Evolutionary conservation across 2,113 vertebrate species (phyloP).

Genomic region (Mustela lutreola): DNA sequence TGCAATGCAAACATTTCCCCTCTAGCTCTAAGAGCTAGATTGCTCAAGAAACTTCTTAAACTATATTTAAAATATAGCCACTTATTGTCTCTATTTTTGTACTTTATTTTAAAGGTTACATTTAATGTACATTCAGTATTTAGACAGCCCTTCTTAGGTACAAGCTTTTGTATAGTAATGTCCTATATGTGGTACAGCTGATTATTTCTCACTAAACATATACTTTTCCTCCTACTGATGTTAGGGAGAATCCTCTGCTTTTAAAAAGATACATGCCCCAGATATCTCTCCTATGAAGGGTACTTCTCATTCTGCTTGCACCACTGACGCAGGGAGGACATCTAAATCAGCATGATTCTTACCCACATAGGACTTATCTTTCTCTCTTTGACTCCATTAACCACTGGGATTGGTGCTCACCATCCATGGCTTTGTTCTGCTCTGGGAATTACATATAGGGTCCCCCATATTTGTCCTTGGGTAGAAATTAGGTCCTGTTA

Average conservation of each 20-base stretch:
- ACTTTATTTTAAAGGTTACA: constrained; percentile 42
- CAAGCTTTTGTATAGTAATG: constrained; percentile 42
- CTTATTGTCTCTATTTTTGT: constrained; percentile 32
- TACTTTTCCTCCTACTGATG: neutral
- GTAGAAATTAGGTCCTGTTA: neutral
- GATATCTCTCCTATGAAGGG: neutral
- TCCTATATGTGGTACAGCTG: constrained; percentile 61
- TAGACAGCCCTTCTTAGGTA: constrained; percentile 59
- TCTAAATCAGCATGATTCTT: neutral
- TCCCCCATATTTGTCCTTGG: neutral
- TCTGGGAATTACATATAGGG: neutral
- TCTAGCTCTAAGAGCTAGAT: constrained; percentile 26
- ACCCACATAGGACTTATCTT: neutral
- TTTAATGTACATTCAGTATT: constrained; percentile 38
- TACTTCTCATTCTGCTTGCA: neutral
- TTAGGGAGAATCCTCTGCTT: too few relatives aligned
- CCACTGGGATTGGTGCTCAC: neutral
- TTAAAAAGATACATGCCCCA: neutral
- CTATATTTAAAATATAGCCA: constrained; percentile 24
- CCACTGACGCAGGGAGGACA: neutral
- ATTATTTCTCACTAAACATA: constrained; percentile 55
- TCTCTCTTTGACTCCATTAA: neutral
- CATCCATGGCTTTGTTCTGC: neutral
- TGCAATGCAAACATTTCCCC: neutral
- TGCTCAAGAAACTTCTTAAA: constrained; percentile 38